These are phyloP conservation scores for Plusia festucae DNA, from an alignment of 2,888 invertebrate genomes.

Conservation along the genomic window DNA sequence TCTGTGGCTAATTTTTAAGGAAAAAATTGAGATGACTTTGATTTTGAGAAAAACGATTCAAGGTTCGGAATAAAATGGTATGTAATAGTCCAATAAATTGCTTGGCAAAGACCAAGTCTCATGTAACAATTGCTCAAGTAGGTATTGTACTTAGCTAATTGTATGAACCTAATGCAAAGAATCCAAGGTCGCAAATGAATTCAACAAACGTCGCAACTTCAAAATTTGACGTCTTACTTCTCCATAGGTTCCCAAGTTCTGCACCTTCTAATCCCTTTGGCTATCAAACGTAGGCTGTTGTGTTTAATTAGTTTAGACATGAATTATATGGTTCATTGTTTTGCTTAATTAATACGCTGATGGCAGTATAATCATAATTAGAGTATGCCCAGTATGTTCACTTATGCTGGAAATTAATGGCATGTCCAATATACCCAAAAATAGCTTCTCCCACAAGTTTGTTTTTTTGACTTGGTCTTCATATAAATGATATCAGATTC, in stretches of 20 bases:
- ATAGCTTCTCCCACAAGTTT: no score
- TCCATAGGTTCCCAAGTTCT: background rate
- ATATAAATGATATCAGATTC: background rate
- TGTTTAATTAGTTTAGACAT: conserved; percentile 1
- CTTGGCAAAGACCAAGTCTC: no score
- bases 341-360: conserved; percentile 6
- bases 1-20: no score
- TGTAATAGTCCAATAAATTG: no score
- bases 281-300: background rate
- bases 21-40: no score
- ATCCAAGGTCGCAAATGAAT: background rate
- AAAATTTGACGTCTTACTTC: background rate
- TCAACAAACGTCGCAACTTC: no score
- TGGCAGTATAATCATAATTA: background rate
- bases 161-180: background rate
- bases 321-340: conserved; percentile 2
- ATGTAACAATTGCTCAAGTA: no score
- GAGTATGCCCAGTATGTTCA: background rate
- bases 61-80: no score
- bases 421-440: no score
- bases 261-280: background rate
- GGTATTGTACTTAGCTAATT: no score
- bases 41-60: no score
- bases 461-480: no score
- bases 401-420: background rate